Conservation (phyloP, 2,797 vertebrate species). For the Betta splendens region DNA sequence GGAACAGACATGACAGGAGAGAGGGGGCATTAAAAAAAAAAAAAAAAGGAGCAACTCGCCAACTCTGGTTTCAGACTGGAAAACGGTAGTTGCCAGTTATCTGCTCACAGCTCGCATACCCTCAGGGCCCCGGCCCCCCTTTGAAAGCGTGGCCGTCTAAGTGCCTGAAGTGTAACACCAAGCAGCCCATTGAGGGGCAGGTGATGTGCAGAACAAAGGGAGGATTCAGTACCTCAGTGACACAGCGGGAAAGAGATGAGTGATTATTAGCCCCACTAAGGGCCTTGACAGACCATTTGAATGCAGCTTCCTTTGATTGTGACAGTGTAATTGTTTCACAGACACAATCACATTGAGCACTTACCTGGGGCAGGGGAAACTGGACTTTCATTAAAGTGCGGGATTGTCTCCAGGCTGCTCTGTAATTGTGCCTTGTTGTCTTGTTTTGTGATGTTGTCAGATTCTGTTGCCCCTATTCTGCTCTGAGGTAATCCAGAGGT, state of each 20-base stretch:
- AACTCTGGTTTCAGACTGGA: constrained; percentile 29
- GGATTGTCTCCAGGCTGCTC: constrained; percentile 80
- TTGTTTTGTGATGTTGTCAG: constrained; percentile 76
- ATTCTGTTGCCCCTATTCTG: constrained; percentile 44
- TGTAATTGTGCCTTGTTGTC: constrained; percentile 81
- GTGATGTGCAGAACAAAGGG: constrained; percentile 87
- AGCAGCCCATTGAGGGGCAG: constrained; percentile 85
- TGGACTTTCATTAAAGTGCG: constrained; percentile 87
- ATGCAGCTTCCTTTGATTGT: constrained; percentile 89
- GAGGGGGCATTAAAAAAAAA: constrained; percentile 35
- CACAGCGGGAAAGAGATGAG: constrained; percentile 86
- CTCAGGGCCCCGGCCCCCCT: constrained; percentile 60
- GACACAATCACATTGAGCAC: constrained; percentile 83
- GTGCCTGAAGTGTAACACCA: constrained; percentile 85
- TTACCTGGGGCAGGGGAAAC: constrained; percentile 85
- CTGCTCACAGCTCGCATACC: constrained; percentile 65
- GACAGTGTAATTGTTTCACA: constrained; percentile 89
- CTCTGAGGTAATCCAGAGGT: constrained; percentile 61
- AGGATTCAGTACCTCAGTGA: constrained; percentile 83
- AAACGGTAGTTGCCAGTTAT: constrained; percentile 63
- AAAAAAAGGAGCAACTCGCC: constrained; percentile 38
- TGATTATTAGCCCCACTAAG: constrained; percentile 83
- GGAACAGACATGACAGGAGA: constrained; percentile 38
- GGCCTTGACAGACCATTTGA: constrained; percentile 84
- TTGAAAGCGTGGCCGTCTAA: constrained; percentile 81